Evolutionary conservation across 1,140 invertebrate genomes (phyloP), one percentile per base, ranked within the genome.

Genomic region (Spodoptera litura): DNA sequence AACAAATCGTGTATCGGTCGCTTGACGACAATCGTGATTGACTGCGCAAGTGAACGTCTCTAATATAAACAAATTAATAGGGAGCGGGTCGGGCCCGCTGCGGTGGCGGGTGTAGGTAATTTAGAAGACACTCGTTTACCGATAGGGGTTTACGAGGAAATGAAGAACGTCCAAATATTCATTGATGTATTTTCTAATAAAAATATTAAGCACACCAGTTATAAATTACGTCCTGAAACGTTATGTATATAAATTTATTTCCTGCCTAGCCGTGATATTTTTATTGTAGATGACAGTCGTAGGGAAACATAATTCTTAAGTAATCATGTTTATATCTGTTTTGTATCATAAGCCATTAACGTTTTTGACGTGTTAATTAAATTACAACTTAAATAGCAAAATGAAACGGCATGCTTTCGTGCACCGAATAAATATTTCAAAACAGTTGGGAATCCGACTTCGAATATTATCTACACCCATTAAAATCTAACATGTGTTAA

Each of bases 51-150:
- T 94, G 93, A 94, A 87, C 88, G 82, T 85, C 87, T 90, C 91
- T 94, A 94, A 93, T 93, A 93, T 93, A 94, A 94, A 94, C 93
- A 94, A 94, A 94, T 94, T 94, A 94, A 94, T 93, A 93, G 91
- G 88, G 87, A 86, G 87, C 87, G 83, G 80, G 83, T 81, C 80
- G 82, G 79, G 76, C 79, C 83, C 82, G 76, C 78, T 68, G 79
- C 77, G 83, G 88, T 76, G 83, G 84, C 83, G 82, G 59, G 81
- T 79, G 81, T 86, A 44, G 38, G 38, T 44, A 81, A 87, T 86
- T 85, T 87, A 86, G 64, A 83, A 77, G 77, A 61, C 62, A 72
- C 78, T 79, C 66, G 25, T 72, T 66, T 72, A 62, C 71, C 31
- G 27, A 66, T 66, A 66, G 31, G 83, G 79, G 81, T 74, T 77